Percentiles rank a stretch among this genome's conserved stretches.
These are phyloP conservation scores for Nomada ferruginata DNA, from an alignment of 2,888 invertebrate species.

Conservation along the genomic window DNA sequence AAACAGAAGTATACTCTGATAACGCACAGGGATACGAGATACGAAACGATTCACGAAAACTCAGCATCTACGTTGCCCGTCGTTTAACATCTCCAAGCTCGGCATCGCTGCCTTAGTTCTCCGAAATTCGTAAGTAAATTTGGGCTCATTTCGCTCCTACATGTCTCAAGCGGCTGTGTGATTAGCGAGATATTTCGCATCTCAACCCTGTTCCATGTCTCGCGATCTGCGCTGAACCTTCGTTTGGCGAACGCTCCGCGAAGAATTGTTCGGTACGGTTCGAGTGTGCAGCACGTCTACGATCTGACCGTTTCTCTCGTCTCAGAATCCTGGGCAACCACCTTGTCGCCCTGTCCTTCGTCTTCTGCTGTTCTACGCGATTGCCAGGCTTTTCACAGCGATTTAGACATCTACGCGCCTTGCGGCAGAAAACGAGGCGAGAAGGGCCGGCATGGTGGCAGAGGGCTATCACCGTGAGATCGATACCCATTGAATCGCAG, in stretches of 20 bases:
- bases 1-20: too few relatives aligned
- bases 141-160: neutral
- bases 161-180: constrained; percentile 8
- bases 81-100: too few relatives aligned
- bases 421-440: constrained; percentile 3
- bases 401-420: constrained; percentile 73
- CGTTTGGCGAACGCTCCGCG: constrained; percentile 60
- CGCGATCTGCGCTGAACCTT: constrained; percentile 53
- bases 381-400: constrained; percentile 62
- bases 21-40: too few relatives aligned
- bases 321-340: constrained; percentile 12
- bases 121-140: neutral
- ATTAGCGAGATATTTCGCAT: constrained; percentile 50
- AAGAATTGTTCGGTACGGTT: constrained; percentile 62
- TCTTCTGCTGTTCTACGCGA: neutral
- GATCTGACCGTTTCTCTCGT: constrained; percentile 10
- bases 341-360: neutral
- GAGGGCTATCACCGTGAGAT: constrained; percentile 28
- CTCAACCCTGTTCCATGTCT: neutral
- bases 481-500: constrained; percentile 51
- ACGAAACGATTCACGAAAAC: too few relatives aligned
- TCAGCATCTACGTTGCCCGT: too few relatives aligned
- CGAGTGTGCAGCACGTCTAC: constrained; percentile 11
- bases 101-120: too few relatives aligned
- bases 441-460: constrained; percentile 5